These are phyloP conservation scores for Conops quadrifasciatus DNA, from an alignment of 2,888 invertebrate genomes.

Conservation along the genomic window DNA sequence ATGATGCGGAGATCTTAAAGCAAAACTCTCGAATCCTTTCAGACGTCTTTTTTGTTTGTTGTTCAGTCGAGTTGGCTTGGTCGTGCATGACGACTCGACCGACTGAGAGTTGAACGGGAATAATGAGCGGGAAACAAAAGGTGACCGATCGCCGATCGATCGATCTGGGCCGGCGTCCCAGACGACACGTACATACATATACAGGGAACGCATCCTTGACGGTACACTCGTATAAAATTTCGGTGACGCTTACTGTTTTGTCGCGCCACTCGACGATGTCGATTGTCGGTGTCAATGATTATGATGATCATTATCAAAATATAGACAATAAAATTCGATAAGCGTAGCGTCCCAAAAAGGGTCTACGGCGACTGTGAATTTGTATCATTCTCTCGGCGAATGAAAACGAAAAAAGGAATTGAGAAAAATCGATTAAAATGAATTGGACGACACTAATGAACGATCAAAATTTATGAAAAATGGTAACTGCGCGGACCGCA, in stretches of 20 bases:
- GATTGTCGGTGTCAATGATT: conserved; percentile 29
- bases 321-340: conserved; percentile 38
- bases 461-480: conserved; percentile 60
- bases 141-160: not conserved
- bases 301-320: conserved; percentile 35
- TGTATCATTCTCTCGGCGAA: conserved; percentile 25
- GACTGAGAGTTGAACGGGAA: not conserved
- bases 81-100: no score
- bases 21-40: conserved; percentile 18
- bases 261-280: conserved; percentile 36
- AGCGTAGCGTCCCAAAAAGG: conserved; percentile 7
- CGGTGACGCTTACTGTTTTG: conserved; percentile 50
- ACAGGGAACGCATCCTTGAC: not conserved
- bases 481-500: conserved; percentile 43
- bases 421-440: conserved; percentile 50
- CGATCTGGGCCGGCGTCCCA: not conserved
- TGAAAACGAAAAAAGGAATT: conserved; percentile 28
- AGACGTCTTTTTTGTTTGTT: not conserved
- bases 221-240: conserved; percentile 38
- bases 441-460: conserved; percentile 61
- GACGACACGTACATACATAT: not conserved
- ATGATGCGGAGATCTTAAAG: conserved; percentile 24
- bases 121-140: conserved; percentile 22
- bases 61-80: no score
- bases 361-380: conserved; percentile 19